These are phyloP conservation scores for Hycleus phaleratus DNA, from an alignment of 1,140 invertebrate genomes.

Conservation along the genomic window DNA sequence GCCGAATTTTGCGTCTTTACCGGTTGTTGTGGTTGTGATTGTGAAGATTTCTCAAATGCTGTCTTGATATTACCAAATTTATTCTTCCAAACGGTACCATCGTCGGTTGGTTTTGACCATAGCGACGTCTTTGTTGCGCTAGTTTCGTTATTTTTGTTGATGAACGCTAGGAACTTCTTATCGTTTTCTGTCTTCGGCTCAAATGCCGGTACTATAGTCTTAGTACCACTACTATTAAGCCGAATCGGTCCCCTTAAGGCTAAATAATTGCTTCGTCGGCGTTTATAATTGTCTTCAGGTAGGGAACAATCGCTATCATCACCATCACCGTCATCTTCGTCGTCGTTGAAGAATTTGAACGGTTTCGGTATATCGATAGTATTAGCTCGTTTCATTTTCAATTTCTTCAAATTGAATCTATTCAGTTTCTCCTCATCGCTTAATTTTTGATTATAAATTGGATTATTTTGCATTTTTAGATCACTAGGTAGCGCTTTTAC, in stretches of 20 bases:
- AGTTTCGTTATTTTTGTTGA: conserved; percentile 52
- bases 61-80: conserved; percentile 79
- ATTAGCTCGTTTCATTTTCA: conserved; percentile 76
- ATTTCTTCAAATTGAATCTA: conserved; percentile 59
- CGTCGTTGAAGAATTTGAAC: conserved; percentile 47
- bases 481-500: conserved; percentile 9
- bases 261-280: conserved; percentile 39
- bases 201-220: conserved; percentile 54
- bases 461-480: neutral
- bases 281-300: conserved; percentile 34
- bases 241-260: conserved; percentile 50
- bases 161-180: conserved; percentile 73
- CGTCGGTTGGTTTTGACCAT: conserved; percentile 36
- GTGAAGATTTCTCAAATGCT: conserved; percentile 55
- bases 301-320: conserved; percentile 34
- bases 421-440: conserved; percentile 34
- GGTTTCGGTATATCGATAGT: conserved; percentile 80
- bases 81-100: conserved; percentile 41
- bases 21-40: conserved; percentile 23
- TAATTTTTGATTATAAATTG: conserved; percentile 29
- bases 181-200: conserved; percentile 77
- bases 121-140: conserved; percentile 19
- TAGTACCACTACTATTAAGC: conserved; percentile 43
- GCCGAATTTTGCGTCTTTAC: conserved; percentile 39
- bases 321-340: conserved; percentile 40